Percentiles rank a stretch among this genome's conserved stretches.
These are phyloP conservation scores for Nasonia giraulti DNA, from an alignment of 1,140 invertebrate species.

Conservation along the genomic window DNA sequence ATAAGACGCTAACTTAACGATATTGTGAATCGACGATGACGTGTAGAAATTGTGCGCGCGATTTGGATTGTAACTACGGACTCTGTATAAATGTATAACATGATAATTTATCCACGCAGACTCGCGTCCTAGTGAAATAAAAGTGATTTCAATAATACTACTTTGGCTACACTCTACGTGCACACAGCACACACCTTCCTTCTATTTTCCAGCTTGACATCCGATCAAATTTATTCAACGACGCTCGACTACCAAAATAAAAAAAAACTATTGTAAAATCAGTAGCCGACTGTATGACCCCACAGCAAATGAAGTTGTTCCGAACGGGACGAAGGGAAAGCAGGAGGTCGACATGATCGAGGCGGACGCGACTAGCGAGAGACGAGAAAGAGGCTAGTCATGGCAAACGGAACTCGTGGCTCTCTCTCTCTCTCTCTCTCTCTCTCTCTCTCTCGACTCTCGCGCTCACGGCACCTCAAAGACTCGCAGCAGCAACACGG, in stretches of 20 bases:
- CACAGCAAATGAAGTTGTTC: constrained; percentile 31
- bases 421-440: neutral
- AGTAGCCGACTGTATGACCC: neutral
- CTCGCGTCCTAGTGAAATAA: constrained; percentile 72
- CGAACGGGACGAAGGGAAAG: neutral
- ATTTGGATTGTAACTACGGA: constrained; percentile 66
- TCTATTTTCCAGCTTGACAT: neutral
- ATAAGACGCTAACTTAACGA: constrained; percentile 60
- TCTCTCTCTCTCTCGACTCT: neutral
- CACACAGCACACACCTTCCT: constrained; percentile 34
- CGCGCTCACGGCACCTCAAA: constrained; percentile 34
- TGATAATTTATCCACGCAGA: constrained; percentile 72
- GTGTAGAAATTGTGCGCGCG: constrained; percentile 55
- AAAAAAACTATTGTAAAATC: no score
- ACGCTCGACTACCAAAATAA: no score
- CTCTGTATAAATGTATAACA: constrained; percentile 74
- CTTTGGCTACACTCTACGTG: constrained; percentile 35
- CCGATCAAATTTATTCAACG: neutral
- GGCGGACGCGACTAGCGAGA: neutral
- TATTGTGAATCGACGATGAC: constrained; percentile 30
- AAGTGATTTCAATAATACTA: constrained; percentile 72
- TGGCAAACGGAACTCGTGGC: constrained; percentile 7
- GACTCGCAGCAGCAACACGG: neutral
- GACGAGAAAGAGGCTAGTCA: neutral
- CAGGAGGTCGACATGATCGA: neutral